Base-by-base conservation (phyloP, 2,797 vertebrate genomes). In the Lutjanus argentimaculatus region DNA sequence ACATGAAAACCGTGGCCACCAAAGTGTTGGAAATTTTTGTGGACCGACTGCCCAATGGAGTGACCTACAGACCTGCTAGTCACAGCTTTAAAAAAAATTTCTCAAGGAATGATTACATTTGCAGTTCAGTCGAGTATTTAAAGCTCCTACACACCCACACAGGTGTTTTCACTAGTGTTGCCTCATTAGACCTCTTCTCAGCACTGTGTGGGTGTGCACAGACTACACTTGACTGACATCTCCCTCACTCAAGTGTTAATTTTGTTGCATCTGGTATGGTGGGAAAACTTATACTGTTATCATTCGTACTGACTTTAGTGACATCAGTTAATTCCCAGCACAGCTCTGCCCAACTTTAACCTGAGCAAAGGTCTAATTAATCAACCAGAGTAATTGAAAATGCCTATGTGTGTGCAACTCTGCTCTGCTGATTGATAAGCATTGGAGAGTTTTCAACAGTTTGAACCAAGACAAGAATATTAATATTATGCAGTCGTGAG, bases 191-290 rank as follows among this genome's bases (percentile, higher is more conserved):
- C 63, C 40, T 48, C 45, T 55, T 56, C 61, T 67, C 8, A 8
- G 52, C 12, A 57, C 58, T 65, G 61, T 66, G 51, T 67, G 56
- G 43, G 53, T 1, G 7, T 46, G 61, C 22, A 30, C 45, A 69
- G 45, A 62, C 51, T 49, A 19, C 25, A 72, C 36, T 62, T 71
- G 53, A 74, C 16, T 81, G 66, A 42, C 75, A 62, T 66, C 22
- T 71, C 19, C 36, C 51, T 25, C 17, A 17, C 36, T 25, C 30
- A 61, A 16, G 22, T 12, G 9, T 52, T 65, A 25, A 25, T 72
- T 48, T 55, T 49, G 16, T 19, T 70, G 14, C 7, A 70, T 21
- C 2, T 71, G 7, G 52, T 45, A n/a, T 12, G n/a, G 10, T 59
- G 12, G n/a, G 3, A 59, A 19, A 42, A 36, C 21, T 6, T 25